Evolutionary conservation across 2,797 vertebrate genomes (phyloP), one percentile per base, ranked within the genome.

Genomic region (Otus scops): DNA sequence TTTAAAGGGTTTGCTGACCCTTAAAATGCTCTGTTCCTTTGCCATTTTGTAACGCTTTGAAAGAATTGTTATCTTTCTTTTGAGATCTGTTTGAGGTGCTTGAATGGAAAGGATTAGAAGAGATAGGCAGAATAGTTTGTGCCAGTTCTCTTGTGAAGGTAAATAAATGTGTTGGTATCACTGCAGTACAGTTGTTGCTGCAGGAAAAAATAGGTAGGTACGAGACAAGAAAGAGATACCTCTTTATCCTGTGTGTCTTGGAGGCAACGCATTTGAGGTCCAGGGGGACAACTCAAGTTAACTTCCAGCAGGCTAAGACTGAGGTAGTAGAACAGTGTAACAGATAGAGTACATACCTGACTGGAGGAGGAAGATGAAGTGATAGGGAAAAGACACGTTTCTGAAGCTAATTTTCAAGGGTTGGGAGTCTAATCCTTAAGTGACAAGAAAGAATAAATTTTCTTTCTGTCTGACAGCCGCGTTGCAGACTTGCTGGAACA

Each of bases 401-500:
- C 64, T 78, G 27, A 89, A 79, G 39, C 56, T 85, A 7, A 9
- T 63, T 67, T 67, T 85, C 45, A 82, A 57, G 50, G 32, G 13
- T 60, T 69, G 27, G 68, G 39, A 76, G 27, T 56, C 43, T 74
- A 43, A 28, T 12, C 73, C 38, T 81, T 77, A 65, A 64, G 39
- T 89, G 34, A 21, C 11, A 65, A 74, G 57, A 84, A 77, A 92
- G 23, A 8, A 19, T 47, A 84, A 4, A 39, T 76, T 89, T 82
- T 70, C 26, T 45, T 43, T 87, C 61, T 93, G 38, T 6, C 0
- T 60, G 85, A 48, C 95, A 99, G 99, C 86, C 98, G 97, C 27
- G 85, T 99, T 63, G 92, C 98, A 71, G 98, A 99, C 57, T 97
- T 99, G 76, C 94, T 97, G 3, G 98, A 99, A 77, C 98, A 99